phyloP scores from a whole-genome alignment of 1,140 invertebrate species.

The Drosophila micromelanica region DNA sequence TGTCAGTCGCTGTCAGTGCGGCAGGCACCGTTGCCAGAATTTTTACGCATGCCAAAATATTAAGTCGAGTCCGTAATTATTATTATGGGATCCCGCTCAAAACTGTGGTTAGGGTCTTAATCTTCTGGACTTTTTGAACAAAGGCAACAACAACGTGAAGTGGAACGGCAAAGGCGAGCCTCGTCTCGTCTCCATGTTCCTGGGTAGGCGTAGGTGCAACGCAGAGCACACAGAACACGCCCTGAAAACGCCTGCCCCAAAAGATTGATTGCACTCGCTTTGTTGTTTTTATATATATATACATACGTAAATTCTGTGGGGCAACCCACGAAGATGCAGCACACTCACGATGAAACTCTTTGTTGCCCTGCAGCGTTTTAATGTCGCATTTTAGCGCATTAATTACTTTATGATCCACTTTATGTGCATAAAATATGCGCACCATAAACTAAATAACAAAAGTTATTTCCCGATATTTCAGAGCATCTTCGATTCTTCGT shows the following conservation, averaged over 20 bases:
- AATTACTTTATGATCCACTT: slow-evolving; percentile 84
- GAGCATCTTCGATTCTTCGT: slow-evolving; percentile 45
- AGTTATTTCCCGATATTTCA: slow-evolving; percentile 48
- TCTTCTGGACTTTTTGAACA: slow-evolving; percentile 45
- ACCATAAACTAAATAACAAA: slow-evolving; percentile 51
- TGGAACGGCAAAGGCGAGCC: slow-evolving; percentile 11
- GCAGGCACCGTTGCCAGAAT: slow-evolving; percentile 69
- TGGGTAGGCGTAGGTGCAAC: slow-evolving; percentile 77
- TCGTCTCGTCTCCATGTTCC: slow-evolving; percentile 10
- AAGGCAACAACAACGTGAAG: background rate
- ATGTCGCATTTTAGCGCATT: slow-evolving; percentile 83
- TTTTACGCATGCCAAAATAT: slow-evolving; percentile 72
- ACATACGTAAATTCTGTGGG: slow-evolving; percentile 1
- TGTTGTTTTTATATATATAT: slow-evolving; percentile 37
- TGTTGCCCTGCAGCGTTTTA: slow-evolving; percentile 66
- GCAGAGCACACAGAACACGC: slow-evolving; percentile 78
- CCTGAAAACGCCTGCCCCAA: slow-evolving; percentile 58
- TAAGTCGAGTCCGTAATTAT: slow-evolving; percentile 63
- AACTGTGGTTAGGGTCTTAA: slow-evolving; percentile 70
- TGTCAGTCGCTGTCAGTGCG: slow-evolving; percentile 75
- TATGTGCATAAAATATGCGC: slow-evolving; percentile 75
- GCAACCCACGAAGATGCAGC: slow-evolving; percentile 68
- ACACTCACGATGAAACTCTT: slow-evolving; percentile 48
- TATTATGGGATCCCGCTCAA: slow-evolving; percentile 49
- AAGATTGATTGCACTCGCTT: slow-evolving; percentile 72